Evolutionary conservation across 2,113 vertebrate species (phyloP), one percentile per base, ranked within the genome.

Genomic region (Onychostoma macrolepis): DNA sequence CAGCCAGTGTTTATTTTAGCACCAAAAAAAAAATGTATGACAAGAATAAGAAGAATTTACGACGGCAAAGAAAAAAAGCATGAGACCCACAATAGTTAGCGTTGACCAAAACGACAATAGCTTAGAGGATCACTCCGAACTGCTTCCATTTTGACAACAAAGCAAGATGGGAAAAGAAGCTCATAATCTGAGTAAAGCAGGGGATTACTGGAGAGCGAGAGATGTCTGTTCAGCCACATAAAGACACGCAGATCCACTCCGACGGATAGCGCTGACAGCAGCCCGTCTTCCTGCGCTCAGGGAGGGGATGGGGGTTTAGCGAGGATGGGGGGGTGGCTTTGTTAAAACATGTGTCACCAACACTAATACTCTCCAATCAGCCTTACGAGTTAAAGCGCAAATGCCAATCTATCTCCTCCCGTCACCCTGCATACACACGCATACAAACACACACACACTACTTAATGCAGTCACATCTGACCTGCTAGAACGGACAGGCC

Each of bases 121-220:
- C 75, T 80, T 30, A 45, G 11, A 36, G 80, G 30, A 72, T 56
- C 41, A 28, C 58, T 75, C n/a, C 28, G 43, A 76, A 84, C 82
- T 56, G 43, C 67, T 84, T 74, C 69, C 48, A 84, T 84, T 84
- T 84, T 74, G 71, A 85, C 84, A 86, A 83, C 61, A 80, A 76
- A 85, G 88, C 61, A 61, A 81, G 86, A 71, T 48, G 56, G 69
- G 61, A 58, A 38, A 89, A 85, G 90, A 81, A 77, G 85, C 87
- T 91, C 83, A 65, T 94, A 93, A 95, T 94, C 94, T 93, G 90
- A 91, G 87, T 91, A 93, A 94, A 94, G 89, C 88, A 87, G 91
- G 83, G 93, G 94, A 94, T 95, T 93, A 94, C 92, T 93, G 91
- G 92, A 89, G 74, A 86, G 86, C 36, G 48, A 67, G 43, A 88